Base-by-base conservation (phyloP, 2,888 invertebrate species). In the Linnaemya tessellans region DNA sequence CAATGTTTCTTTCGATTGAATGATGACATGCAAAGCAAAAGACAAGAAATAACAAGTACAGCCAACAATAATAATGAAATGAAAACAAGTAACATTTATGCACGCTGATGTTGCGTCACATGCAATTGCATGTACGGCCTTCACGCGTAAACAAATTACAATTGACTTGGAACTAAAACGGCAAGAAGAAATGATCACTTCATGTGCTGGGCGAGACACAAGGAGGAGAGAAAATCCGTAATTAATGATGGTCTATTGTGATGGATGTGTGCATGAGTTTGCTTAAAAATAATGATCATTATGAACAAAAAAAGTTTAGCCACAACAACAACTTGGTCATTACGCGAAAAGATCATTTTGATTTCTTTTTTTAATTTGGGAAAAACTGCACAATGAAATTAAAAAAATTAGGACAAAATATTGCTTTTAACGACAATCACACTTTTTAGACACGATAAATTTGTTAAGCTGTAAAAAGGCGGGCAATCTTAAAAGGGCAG, bases 71-170 rank as follows among this genome's bases (percentile, higher is more conserved):
- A 38, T 13, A 46, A 15, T 46, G 13, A 64, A 11, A 73, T 20
- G 11, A 73, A 73, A 58, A 64, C 22, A 35, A 51, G 54, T 51
- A 67, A 62, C 64, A 62, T 74, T 64, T 79, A 60, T 79, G 74
- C 84, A 81, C 62, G 64, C 41, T 67, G 56, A 8, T 56, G 62
- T 81, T 81, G 85, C 85, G 81, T 81, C 85, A 85, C 74, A 22
- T 82, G 74, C 79, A 85, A 82, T 85, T 85, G 85, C 85, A 85
- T 74, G 85, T 79, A 85, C 85, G 85, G 70, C 85, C 85, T 85
- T 85, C 81, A 81, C 73, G 77, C 73, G 49, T 41, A 79, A 81
- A 70, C 68, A 77, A 79, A 79, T 73, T 79, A 80, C 73, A 82
- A 70, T 58, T 71, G 78, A 82, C 74, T 70, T 30, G 13, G 13